Base-by-base conservation (phyloP, 2,113 vertebrate species). In the Ceyx melanurus region DNA sequence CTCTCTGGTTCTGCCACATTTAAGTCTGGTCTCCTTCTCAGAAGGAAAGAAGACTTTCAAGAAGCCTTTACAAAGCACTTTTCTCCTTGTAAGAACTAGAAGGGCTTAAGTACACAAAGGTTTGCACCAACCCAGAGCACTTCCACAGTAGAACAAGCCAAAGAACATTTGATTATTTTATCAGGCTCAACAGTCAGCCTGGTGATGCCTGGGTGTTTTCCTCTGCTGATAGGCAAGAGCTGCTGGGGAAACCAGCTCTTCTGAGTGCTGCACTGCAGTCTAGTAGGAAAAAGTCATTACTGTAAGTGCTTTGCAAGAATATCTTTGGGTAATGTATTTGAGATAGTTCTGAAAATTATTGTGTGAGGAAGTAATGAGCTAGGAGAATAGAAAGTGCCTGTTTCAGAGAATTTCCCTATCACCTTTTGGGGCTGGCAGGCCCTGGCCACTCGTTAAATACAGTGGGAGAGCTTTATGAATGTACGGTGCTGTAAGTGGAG, bases 271-370 rank as follows among this genome's bases (percentile, higher is more conserved):
- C 37, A 37, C 16, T n/a, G 4, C 37, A 75, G 43, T 17, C 25
- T 82, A 79, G 75, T 82, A 92, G 37, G 37, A 86, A 61, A 75
- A 96, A 93, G 91, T 86, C 92, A 96, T 96, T 95, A 93, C 87
- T 91, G 23, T 93, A 95, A 96, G 91, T 93, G 87, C 82, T 89
- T 92, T 89, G 46, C 51, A 86, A 86, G 65, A 83, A 65, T 92
- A 53, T 94, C 75, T 89, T 86, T 72, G 21, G n/a, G 35, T 77
- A 91, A 95, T 71, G 57, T 83, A 61, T 83, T 89, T 92, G 65
- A 86, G 92, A 64, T 16, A 71, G 82, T 42, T 89, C 72, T 72
- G 91, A 72, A 93, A 91, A 92, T 74, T 74, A 88, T 88, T 71
- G 43, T 81, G 75, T 71, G 68, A 94, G 57, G 67, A 81, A 91